Evolutionary conservation across 2,888 invertebrate genomes (phyloP), one percentile per base, ranked within the genome.

Genomic region (Drosophila peninsularis): DNA sequence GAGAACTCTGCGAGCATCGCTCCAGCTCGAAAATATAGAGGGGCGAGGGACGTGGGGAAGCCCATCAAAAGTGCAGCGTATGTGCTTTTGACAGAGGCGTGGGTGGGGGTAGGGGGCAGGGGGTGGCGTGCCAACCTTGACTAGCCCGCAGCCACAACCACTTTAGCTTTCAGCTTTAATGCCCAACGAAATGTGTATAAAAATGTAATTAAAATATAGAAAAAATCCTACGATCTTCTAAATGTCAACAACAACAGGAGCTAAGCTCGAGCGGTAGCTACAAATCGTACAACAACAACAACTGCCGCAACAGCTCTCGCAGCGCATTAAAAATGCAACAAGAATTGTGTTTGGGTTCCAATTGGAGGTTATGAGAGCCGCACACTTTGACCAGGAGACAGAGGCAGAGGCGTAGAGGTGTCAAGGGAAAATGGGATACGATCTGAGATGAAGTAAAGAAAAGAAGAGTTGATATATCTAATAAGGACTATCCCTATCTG

Each of bases 251-350:
- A 32, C 37, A 45, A 9, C 14, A 34, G 14, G 19, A 37, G 5
- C 34, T 30, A 19, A 3, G 37, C 11, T 24, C 3, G 6, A 17
- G 17, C 17, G 17, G 3, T 42, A 34, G n/a, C 21, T 17, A 62
- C n/a, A 61, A 47, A 17, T 41, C 32, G 41, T 39, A 21, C 53
- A 61, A 44, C 55, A 58, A 49, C 34, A 41, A 21, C 21, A 44
- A 52, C 27, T 41, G 42, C 64, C 30, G 32, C 68, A 69, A 62
- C 67, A 73, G 68, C 70, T 69, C 71, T 71, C 58, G 56, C 56
- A 71, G 57, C 60, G 62, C 78, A 82, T 86, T 80, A 71, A 86
- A 86, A 82, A 87, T 83, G 64, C 77, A 82, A 65, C 79, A 63
- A 78, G 66, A 78, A 78, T 71, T 80, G 71, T 56, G 69, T 68